phyloP scores from a whole-genome alignment of 2,113 vertebrate species.

The Aramus guarauna region DNA sequence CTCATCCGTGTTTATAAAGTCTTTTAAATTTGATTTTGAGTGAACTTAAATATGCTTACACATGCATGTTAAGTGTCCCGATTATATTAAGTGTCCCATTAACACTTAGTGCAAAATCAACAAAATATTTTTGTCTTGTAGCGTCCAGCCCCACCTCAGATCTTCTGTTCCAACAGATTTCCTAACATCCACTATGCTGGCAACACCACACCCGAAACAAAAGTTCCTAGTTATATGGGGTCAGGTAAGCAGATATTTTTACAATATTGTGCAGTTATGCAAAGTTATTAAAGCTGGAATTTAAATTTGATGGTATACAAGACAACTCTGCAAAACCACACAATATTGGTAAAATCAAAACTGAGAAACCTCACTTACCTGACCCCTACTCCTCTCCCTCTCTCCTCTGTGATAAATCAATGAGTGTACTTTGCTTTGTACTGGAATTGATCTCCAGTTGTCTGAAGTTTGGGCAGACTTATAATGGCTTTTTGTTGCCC shows the following conservation, averaged over 20 bases:
- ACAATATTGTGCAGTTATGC: constrained; percentile 35
- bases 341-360: constrained; percentile 4
- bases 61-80: background rate
- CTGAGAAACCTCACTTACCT: background rate
- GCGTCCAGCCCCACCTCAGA: background rate
- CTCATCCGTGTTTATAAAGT: fast-evolving
- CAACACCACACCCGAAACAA: background rate
- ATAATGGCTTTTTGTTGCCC: background rate
- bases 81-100: fast-evolving
- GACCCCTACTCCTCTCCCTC: background rate
- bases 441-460: background rate
- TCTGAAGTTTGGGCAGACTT: background rate
- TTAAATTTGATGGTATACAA: background rate
- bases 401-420: background rate
- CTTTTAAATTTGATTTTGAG: too few relatives aligned
- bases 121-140: background rate
- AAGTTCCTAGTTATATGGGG: constrained; percentile 20
- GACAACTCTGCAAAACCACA: constrained; percentile 32
- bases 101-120: background rate
- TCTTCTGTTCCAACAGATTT: background rate
- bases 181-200: background rate
- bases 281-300: background rate
- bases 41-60: fast-evolving
- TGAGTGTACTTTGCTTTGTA: background rate
- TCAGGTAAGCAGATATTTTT: constrained; percentile 19